Base-by-base conservation (phyloP, 2,113 vertebrate species). In the Tor tambroides region DNA sequence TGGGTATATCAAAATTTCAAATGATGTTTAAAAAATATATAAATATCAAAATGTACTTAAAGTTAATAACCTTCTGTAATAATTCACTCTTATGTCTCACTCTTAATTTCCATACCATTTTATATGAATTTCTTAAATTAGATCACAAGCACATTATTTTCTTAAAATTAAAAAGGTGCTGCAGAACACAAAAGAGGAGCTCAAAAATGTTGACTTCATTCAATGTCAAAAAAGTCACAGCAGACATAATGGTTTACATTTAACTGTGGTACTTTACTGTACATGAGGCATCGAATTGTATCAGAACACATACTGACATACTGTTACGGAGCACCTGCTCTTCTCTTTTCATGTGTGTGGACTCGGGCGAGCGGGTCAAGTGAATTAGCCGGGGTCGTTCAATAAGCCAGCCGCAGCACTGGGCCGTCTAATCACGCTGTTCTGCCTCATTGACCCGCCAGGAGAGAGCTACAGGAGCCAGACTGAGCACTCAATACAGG, bases 401-500 rank as follows among this genome's bases (percentile, higher is more conserved):
- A 89, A 89, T 90, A 91, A 91, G 86, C 78, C 74, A 86, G 67
- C 87, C 77, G 14, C 80, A 69, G 80, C 78, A 72, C 78, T 85
- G 67, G 84, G 85, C 80, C 86, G 80, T 69, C 78, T 91, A 88
- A 88, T 90, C 90, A 86, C 69, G 75, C 75, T 72, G 86, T 90
- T 90, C 88, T 88, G 87, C 89, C 89, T 91, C 89, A 91, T 87
- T 89, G 90, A 86, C 69, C 88, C 43, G 80, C 84, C 88, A 79
- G 79, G 69, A 83, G 51, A 23, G 26, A 85, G 78, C 88, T 85
- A 41, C 46, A 87, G 78, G 26, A 71, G 83, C 46, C 51, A 82
- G 83, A 77, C 79, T 75, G 69, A 80, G 65, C 78, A 84, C 77
- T 46, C 59, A 56, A 35, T 59, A 59, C 38, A 85, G 79, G 56